A percentile compares a stretch with the other conserved stretches of the same genome.
phyloP scores from a whole-genome alignment of 2,888 invertebrate genomes.

The Ophion ventricosus region DNA sequence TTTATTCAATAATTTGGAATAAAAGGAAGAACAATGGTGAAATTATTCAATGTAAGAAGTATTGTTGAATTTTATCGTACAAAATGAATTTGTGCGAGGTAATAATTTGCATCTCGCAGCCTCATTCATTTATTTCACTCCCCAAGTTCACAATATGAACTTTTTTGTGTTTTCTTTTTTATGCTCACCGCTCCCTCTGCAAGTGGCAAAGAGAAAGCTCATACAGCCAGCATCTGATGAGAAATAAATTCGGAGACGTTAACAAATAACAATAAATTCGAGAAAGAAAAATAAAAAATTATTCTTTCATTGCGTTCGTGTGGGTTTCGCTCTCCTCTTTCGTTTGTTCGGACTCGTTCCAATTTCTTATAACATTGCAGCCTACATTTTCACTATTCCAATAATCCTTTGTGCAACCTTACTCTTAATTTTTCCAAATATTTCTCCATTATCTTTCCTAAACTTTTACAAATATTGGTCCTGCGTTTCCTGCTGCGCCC shows the following conservation, averaged over 20 bases:
- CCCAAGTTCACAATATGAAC: no score
- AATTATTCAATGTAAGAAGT: background rate
- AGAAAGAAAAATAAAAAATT: background rate
- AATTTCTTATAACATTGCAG: background rate
- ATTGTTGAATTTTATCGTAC: background rate
- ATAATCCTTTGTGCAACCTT: no score
- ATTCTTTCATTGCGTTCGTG: background rate
- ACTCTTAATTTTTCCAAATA: no score
- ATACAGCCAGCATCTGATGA: background rate
- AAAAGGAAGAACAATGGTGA: background rate
- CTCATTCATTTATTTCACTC: background rate
- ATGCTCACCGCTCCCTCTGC: background rate
- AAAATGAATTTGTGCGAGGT: background rate
- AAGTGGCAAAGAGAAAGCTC: background rate
- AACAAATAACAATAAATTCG: background rate
- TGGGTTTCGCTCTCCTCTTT: background rate
- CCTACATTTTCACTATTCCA: background rate
- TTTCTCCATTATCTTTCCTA: no score
- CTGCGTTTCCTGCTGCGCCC: background rate
- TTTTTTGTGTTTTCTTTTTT: background rate
- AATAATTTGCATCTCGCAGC: background rate
- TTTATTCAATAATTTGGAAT: background rate
- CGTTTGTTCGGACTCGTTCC: background rate
- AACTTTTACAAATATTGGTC: background rate
- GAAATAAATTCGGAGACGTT: background rate